phyloP scores from a whole-genome alignment of 2,113 vertebrate species.

The Sander vitreus region DNA sequence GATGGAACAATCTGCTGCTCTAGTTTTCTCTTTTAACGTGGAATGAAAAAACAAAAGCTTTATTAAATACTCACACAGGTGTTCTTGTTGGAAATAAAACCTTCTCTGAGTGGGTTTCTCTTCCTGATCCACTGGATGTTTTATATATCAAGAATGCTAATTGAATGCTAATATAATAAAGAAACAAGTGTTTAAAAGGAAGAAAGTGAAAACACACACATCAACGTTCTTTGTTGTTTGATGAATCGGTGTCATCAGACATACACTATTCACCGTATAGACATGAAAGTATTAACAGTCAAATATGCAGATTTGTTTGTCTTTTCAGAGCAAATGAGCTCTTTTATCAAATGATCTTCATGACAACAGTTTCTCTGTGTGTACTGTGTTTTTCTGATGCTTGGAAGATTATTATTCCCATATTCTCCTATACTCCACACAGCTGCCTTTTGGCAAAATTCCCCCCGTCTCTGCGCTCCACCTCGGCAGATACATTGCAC shows the following conservation, averaged over 20 bases:
- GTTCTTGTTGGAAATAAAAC: background rate
- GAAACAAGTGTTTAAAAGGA: background rate
- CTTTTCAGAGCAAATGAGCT: background rate
- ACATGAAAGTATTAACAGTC: background rate
- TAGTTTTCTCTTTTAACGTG: background rate
- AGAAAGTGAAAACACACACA: background rate
- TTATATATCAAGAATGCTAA: background rate
- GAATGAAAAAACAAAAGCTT: background rate
- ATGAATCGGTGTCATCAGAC: background rate
- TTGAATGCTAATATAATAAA: too few species aligned
- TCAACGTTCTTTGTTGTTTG: background rate
- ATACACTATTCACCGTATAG: background rate
- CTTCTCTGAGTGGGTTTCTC: slow-evolving; percentile 1
- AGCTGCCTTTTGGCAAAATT: too few species aligned
- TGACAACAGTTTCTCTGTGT: background rate
- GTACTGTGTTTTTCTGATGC: background rate
- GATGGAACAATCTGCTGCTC: background rate
- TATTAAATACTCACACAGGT: background rate
- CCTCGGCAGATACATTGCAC: too few species aligned
- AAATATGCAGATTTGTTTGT: background rate
- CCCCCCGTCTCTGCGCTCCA: too few species aligned
- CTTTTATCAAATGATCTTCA: background rate
- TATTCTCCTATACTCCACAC: background rate
- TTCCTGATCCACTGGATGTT: background rate
- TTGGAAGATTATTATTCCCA: background rate